Percentiles rank a stretch among this genome's conserved stretches.
Evolutionary conservation across 2,888 invertebrate species (phyloP).

Genomic region (Priocnemis perturbator): DNA sequence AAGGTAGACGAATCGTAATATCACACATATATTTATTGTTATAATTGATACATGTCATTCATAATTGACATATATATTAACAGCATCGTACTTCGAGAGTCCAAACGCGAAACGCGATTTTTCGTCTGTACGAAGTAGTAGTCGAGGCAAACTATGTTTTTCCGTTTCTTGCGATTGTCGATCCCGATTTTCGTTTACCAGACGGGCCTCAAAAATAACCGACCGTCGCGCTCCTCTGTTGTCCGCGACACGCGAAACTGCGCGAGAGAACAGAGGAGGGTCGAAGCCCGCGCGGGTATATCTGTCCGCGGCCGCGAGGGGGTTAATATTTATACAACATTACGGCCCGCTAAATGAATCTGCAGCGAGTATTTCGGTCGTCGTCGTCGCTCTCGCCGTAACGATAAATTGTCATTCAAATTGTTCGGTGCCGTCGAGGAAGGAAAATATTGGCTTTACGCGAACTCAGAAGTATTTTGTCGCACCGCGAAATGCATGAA

Average conservation of each 20-base stretch:
- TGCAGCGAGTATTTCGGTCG: conserved; percentile 21
- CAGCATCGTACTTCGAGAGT: too few species aligned
- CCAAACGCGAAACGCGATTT: too few species aligned
- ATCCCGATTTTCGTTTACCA: background rate
- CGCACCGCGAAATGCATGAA: background rate
- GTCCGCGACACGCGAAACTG: background rate
- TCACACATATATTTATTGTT: too few species aligned
- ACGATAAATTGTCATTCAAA: conserved; percentile 34
- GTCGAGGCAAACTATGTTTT: background rate
- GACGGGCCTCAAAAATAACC: background rate
- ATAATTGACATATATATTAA: too few species aligned
- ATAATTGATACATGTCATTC: too few species aligned
- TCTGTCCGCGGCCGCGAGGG: conserved; percentile 5
- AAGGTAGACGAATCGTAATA: too few species aligned
- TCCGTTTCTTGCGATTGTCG: background rate
- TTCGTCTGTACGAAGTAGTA: too few species aligned
- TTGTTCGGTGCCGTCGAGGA: conserved; percentile 4
- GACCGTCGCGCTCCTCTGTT: background rate
- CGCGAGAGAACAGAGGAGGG: background rate
- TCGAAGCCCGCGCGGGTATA: conserved; percentile 12
- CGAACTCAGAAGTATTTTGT: conserved; percentile 20
- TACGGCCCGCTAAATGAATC: conserved; percentile 28
- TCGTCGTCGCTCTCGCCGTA: background rate
- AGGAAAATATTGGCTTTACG: conserved; percentile 21
- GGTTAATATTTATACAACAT: conserved; percentile 38